These are phyloP conservation scores for Helicoverpa armigera DNA, from an alignment of 1,140 invertebrate genomes.

Conservation along the genomic window DNA sequence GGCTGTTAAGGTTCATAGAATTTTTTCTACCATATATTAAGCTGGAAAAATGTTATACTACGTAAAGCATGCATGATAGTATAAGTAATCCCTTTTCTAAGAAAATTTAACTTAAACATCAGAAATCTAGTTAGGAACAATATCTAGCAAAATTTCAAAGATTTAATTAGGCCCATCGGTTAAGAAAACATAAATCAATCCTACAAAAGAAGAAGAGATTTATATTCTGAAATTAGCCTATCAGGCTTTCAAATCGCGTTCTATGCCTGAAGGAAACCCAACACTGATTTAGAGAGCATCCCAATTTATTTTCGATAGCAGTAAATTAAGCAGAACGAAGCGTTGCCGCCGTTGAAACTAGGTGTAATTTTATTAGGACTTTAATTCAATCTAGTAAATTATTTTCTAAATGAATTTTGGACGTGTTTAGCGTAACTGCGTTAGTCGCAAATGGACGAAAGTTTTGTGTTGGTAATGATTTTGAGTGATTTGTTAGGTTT, in stretches of 20 bases:
- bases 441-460: conserved; percentile 19
- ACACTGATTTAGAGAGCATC: conserved; percentile 22
- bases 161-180: too few relatives aligned
- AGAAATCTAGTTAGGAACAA: neutral
- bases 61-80: too few relatives aligned
- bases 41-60: too few relatives aligned
- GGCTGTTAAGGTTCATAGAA: too few relatives aligned
- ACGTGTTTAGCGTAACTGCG: conserved; percentile 26
- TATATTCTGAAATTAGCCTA: neutral
- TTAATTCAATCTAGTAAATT: conserved; percentile 46
- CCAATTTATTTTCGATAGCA: conserved; percentile 40
- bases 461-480: neutral
- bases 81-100: neutral
- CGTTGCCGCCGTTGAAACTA: conserved; percentile 14
- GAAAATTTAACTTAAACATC: neutral
- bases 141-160: neutral
- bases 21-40: too few relatives aligned
- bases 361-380: conserved; percentile 37
- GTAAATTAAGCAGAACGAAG: conserved; percentile 38
- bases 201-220: neutral
- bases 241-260: neutral
- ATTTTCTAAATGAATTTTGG: conserved; percentile 43
- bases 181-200: too few relatives aligned
- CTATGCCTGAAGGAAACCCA: conserved; percentile 1
- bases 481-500: neutral